Evolutionary conservation across 2,888 invertebrate genomes (phyloP), one percentile per base, ranked within the genome.

Genomic region (Caenorhabditis imperialis): DNA sequence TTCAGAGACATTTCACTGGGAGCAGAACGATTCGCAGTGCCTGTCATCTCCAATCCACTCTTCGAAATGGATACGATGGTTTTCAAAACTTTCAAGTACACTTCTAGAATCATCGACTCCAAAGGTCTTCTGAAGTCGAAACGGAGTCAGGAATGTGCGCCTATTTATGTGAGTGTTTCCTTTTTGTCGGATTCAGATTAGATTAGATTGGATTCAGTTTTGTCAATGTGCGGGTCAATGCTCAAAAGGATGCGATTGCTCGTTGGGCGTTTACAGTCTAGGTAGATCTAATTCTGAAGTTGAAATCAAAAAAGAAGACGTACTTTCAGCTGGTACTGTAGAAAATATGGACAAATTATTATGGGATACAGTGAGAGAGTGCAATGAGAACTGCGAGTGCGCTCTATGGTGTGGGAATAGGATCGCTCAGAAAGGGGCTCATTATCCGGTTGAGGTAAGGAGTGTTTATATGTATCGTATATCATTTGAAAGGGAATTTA

Each of bases 391-490:
- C 16, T 82, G 82, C 44, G 60, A 65, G 14, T 82, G 82, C 42
- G 72, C 72, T 10, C 71, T 82, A 16, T 79, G 75, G 48, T 82
- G 82, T 45, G 81, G 81, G 2, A 82, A 82, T 60, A 69, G 82
- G n/a, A 79, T 82, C 10, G 82, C 82, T 1, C 82, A 82, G 47
- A 82, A 82, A 38, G 82, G 82, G 7, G 62, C 79, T 4, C 67
- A 40, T 14, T 58, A 74, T 38, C 78, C 79, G 6, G 57, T 82
- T 8, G 80, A 82, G 74, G 81, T 82, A 14, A 38, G 62, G 3
- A 51, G 33, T 42, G 18, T 45, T n/a, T n/a, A n/a, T n/a, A n/a
- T n/a, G n/a, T n/a, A n/a, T n/a, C n/a, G n/a, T n/a, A n/a, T n/a
- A n/a, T n/a, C n/a, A n/a, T n/a, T n/a, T n/a, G n/a, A n/a, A n/a